These are phyloP conservation scores for Leuciscus idus DNA, from an alignment of 2,113 vertebrate genomes.

Conservation along the genomic window DNA sequence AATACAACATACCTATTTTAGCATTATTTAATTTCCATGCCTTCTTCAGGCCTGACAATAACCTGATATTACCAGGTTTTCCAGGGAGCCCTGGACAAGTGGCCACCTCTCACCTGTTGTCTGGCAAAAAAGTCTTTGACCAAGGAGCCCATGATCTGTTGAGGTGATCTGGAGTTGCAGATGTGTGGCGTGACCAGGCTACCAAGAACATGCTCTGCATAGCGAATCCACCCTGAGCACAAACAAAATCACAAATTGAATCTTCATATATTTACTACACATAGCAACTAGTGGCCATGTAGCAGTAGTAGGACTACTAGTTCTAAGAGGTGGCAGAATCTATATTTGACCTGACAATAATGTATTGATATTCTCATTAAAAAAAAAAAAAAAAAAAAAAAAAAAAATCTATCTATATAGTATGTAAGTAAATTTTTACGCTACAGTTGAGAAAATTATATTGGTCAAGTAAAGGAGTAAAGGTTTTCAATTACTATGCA, in stretches of 20 bases:
- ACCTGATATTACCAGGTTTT: neutral
- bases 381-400: no score
- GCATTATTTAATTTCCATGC: no score
- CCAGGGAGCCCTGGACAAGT: neutral
- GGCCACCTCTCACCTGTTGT: constrained; percentile 80
- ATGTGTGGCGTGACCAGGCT: constrained; percentile 90
- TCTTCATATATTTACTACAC: constrained; percentile 12
- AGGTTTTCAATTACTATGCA: no score
- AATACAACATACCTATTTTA: no score
- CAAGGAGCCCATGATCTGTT: constrained; percentile 96
- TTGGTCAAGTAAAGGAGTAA: no score
- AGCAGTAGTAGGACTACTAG: neutral
- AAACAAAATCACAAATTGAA: constrained; percentile 8
- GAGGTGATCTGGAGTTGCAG: constrained; percentile 92
- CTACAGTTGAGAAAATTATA: no score
- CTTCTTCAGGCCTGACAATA: neutral
- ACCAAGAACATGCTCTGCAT: constrained; percentile 89
- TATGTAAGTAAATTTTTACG: no score
- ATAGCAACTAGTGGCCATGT: neutral
- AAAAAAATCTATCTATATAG: no score
- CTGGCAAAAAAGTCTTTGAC: constrained; percentile 93
- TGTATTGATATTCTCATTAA: neutral
- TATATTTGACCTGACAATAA: neutral
- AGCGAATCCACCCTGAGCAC: constrained; percentile 91
- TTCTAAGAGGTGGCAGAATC: no score